Conservation (phyloP, 2,888 invertebrate species). For the Ophioninae sp. region DNA sequence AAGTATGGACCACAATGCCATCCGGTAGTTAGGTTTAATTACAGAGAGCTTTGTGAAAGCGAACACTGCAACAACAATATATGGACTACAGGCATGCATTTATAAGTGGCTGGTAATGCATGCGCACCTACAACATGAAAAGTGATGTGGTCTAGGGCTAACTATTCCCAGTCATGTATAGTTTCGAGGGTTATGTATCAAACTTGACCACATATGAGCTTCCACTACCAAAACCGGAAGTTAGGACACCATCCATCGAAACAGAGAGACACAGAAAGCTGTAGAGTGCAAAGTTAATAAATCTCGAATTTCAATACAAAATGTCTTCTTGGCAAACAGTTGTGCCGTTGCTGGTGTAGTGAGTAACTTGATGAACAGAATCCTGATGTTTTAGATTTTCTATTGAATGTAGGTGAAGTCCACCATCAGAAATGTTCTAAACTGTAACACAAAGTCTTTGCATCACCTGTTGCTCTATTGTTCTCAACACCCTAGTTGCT, state of each 20-base stretch:
- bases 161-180: constrained; percentile 68
- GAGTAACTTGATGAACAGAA: constrained; percentile 10
- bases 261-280: constrained; percentile 38
- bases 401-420: not conserved
- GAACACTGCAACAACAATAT: constrained; percentile 20
- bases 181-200: constrained; percentile 73
- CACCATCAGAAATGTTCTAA: not conserved
- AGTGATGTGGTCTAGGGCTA: constrained; percentile 38
- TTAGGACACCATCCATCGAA: constrained; percentile 52
- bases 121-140: constrained; percentile 38
- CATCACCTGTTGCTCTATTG: not conserved
- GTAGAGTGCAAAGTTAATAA: constrained; percentile 55
- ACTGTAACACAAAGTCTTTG: not conserved
- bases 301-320: constrained; percentile 22
- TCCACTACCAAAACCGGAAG: constrained; percentile 37
- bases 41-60: constrained; percentile 48
- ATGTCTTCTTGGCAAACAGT: constrained; percentile 15
- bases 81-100: constrained; percentile 33
- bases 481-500: too few species aligned
- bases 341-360: not conserved
- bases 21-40: constrained; percentile 36
- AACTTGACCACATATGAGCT: constrained; percentile 69
- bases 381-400: not conserved
- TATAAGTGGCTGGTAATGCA: constrained; percentile 30
- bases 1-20: not conserved